Evolutionary conservation across 1,140 invertebrate species (phyloP).

Genomic region (Asobara japonica): DNA sequence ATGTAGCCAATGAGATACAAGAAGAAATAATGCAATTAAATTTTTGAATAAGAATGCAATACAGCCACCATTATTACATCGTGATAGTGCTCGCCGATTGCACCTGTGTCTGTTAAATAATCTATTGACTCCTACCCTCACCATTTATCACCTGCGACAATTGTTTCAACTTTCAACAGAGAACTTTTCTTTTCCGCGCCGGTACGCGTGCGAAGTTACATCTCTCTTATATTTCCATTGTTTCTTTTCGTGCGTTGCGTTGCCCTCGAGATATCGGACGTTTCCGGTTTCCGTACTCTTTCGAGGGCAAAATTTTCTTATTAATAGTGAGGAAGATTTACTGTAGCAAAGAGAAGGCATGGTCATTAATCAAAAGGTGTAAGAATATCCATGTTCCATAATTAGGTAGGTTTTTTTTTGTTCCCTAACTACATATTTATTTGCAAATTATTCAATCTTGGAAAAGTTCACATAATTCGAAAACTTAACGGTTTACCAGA

Average conservation of each 20-base stretch:
- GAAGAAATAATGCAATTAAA: too few relatives aligned
- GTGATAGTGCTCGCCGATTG: slow-evolving; percentile 42
- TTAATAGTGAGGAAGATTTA: background rate
- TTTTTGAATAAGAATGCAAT: too few relatives aligned
- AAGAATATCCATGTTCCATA: too few relatives aligned
- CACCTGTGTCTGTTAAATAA: slow-evolving; percentile 33
- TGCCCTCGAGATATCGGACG: slow-evolving; percentile 19
- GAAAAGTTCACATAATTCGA: too few relatives aligned
- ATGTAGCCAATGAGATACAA: too few relatives aligned
- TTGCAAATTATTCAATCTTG: too few relatives aligned
- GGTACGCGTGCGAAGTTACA: slow-evolving; percentile 29
- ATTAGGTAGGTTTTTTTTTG: too few relatives aligned
- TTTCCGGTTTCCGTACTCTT: slow-evolving; percentile 11
- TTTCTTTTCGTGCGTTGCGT: slow-evolving; percentile 15
- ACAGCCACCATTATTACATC: too few relatives aligned
- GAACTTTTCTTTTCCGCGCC: slow-evolving; percentile 25
- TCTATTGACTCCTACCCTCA: background rate
- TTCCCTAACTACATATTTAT: too few relatives aligned
- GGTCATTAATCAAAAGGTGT: too few relatives aligned
- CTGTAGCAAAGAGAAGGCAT: too few relatives aligned
- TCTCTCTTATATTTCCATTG: slow-evolving; percentile 29
- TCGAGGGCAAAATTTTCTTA: background rate
- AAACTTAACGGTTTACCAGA: too few relatives aligned
- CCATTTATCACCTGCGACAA: slow-evolving; percentile 28
- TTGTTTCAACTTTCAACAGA: background rate